These are phyloP conservation scores for Parnassius apollo DNA, from an alignment of 2,888 invertebrate genomes.

Conservation along the genomic window DNA sequence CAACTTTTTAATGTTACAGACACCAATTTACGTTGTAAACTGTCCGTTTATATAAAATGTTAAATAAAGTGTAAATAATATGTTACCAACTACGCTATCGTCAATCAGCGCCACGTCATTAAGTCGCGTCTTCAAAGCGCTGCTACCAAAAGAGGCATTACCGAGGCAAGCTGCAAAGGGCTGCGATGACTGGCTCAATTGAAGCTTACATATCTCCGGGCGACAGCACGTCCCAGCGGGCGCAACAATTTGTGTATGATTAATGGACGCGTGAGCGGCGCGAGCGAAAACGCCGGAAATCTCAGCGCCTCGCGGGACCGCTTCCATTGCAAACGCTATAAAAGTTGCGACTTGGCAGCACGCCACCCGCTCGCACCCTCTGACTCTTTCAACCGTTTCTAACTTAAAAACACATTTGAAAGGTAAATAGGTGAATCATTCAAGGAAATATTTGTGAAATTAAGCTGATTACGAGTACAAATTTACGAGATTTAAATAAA, in stretches of 20 bases:
- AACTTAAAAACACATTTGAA: constrained; percentile 8
- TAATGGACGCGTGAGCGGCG: constrained; percentile 41
- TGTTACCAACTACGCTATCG: constrained; percentile 20
- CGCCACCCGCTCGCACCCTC: not conserved
- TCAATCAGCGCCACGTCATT: constrained; percentile 33
- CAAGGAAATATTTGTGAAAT: not conserved
- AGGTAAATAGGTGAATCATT: not conserved
- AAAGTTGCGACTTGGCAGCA: constrained; percentile 30
- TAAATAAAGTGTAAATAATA: too few species aligned
- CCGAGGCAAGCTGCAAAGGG: constrained; percentile 44
- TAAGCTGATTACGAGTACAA: too few species aligned
- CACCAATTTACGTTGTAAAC: too few species aligned
- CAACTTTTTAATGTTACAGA: too few species aligned
- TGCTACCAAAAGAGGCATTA: constrained; percentile 42
- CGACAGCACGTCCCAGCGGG: constrained; percentile 29
- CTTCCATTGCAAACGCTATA: constrained; percentile 45
- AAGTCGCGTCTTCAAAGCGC: constrained; percentile 30
- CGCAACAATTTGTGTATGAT: constrained; percentile 64
- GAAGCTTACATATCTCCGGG: constrained; percentile 51
- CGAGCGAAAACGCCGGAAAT: constrained; percentile 35
- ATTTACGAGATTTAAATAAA: too few species aligned
- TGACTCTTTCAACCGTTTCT: not conserved
- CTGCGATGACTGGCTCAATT: constrained; percentile 65
- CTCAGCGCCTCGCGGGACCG: constrained; percentile 52
- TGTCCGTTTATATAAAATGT: too few species aligned